Evolutionary conservation across 2,797 vertebrate species (phyloP), one percentile per base, ranked within the genome.

Genomic region (Heterohyrax brucei): DNA sequence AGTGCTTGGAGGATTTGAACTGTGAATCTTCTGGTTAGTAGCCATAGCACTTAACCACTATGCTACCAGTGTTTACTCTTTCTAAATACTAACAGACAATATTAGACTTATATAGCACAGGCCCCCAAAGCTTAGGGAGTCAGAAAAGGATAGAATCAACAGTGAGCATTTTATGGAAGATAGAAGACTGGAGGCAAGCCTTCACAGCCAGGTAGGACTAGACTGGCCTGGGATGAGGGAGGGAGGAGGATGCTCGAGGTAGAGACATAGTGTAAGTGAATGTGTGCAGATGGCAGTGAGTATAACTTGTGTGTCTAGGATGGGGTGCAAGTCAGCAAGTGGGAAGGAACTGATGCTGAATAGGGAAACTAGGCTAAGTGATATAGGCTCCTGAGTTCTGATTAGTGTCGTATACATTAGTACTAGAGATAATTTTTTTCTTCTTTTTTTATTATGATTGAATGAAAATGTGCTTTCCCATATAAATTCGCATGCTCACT

Each of bases 1-100:
- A 39, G 39, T 39, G 39, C 39, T 39, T 39, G 39, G 39, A 39
- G 39, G 39, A 39, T 39, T 39, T 39, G 39, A 39, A 39, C 39
- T 39, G 39, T 39, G 39, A 39, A 39, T 39, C 39, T 39, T 39
- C 39, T 39, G 39, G 39, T 39, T 39, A 39, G 39, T 39, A 39
- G 39, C 39, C 39, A 39, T 39, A 39, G 39, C 39, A 39, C 39
- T 39, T 39, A 39, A 39, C 39, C 39, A 39, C 39, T 39, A 3
- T 39, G 39, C 39, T 39, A 39, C 39, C 39, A 39, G 39, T 39
- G 39, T 39, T 39, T 39, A 56, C 7, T 91, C 18, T 80, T 89
- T 91, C 10, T 92, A 82, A 68, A 85, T 66, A 66, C 30, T 66
- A 66, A 66, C 9, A 91, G 83, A 26, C 91, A 72, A 18, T 81